Evolutionary conservation across 2,113 vertebrate genomes (phyloP), one percentile per base, ranked within the genome.

Genomic region (Azemiops feae): DNA sequence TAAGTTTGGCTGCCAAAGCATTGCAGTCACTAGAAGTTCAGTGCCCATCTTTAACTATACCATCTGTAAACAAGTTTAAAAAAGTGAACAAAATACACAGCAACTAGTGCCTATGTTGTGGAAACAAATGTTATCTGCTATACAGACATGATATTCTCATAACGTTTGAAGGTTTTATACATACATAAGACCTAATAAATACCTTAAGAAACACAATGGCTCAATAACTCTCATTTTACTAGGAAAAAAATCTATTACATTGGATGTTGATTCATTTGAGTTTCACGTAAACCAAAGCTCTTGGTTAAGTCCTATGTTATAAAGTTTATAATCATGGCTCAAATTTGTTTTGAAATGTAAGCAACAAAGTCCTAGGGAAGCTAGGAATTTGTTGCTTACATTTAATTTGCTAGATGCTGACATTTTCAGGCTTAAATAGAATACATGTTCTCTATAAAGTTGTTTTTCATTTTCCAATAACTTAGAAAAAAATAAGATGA

Each of bases 91-190:
- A 96, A 94, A 96, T 96, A 92, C 96, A 97, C 85, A 94, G 74
- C 93, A 95, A 89, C 93, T 95, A 95, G 96, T 97, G 95, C 93
- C 95, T 96, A 96, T 92, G 96, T 94, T 94, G 93, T 89, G 58
- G 87, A 92, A 89, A 94, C 95, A 74, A 93, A 94, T 95, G 96
- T 96, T 95, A 95, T 95, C 94, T 97, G 91, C 92, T 95, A 93
- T 95, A 95, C 91, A 94, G 95, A 93, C 95, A 96, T 97, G 96
- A 95, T 96, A 96, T 96, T 97, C 95, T 34, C 93, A 87, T 45
- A 95, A 95, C 97, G 96, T 96, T 97, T 97, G 94, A 90, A 93
- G 96, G 95, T 98, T 98, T 97, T 97, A 97, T 97, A 97, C 94
- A 34, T 92, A 95, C 96, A 96, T 97, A 96, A 98, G 97, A 96